Percentiles rank a stretch among this genome's conserved stretches.
These are phyloP conservation scores for Etia nguti DNA, from an alignment of 2,113 vertebrate species.

Conservation along the genomic window DNA sequence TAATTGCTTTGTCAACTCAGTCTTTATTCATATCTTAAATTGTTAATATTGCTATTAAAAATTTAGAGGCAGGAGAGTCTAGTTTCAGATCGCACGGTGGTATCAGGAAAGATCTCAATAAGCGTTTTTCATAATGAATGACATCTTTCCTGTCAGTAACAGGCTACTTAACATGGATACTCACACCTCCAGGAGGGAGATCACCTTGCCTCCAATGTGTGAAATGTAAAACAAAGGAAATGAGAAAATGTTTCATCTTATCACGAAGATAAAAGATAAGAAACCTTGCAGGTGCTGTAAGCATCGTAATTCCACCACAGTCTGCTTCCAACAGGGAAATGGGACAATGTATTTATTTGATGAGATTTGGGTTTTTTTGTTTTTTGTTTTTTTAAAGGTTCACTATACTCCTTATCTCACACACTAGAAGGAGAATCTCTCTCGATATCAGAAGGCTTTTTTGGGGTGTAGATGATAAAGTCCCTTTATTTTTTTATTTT, in stretches of 20 bases:
- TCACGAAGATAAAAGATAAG: slow-evolving; percentile 33
- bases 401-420: neutral
- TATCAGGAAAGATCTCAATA: slow-evolving; percentile 50
- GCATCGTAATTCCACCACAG: neutral
- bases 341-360: slow-evolving; percentile 33
- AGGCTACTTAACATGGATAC: slow-evolving; percentile 44
- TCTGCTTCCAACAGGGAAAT: slow-evolving; percentile 6
- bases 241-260: slow-evolving; percentile 48
- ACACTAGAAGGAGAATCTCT: neutral
- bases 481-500: slow-evolving; percentile 1
- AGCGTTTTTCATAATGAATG: slow-evolving; percentile 58
- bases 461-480: slow-evolving; percentile 4
- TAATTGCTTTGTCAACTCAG: slow-evolving; percentile 65
- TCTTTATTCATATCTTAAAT: slow-evolving; percentile 64
- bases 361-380: neutral
- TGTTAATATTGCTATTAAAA: slow-evolving; percentile 56
- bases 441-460: neutral
- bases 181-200: slow-evolving; percentile 26
- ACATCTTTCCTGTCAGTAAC: slow-evolving; percentile 32
- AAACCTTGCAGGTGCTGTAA: slow-evolving; percentile 7
- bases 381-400: neutral
- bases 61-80: slow-evolving; percentile 30
- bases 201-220: slow-evolving; percentile 33
- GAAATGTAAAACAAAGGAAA: slow-evolving; percentile 60
- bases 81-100: slow-evolving; percentile 5